phyloP scores from a whole-genome alignment of 2,888 invertebrate species.

The Andrena hattorfiana region DNA sequence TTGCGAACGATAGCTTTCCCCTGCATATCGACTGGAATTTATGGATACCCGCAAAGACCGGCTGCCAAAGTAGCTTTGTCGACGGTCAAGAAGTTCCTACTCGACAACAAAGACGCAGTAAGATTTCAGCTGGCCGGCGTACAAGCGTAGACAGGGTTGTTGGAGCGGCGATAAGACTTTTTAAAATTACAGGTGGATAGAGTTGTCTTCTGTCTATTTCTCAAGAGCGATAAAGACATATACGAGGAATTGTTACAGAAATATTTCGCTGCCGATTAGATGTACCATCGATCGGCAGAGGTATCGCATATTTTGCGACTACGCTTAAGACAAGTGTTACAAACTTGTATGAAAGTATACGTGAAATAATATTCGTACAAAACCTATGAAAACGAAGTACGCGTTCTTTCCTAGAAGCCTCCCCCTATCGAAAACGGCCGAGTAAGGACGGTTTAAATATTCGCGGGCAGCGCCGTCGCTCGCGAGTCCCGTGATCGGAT shows the following conservation, averaged over 20 bases:
- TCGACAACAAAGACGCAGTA: constrained; percentile 85
- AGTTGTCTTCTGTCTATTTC: constrained; percentile 93
- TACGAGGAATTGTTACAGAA: constrained; percentile 90
- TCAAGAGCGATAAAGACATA: constrained; percentile 89
- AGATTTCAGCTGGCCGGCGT: constrained; percentile 59
- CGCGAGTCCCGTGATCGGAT: neutral
- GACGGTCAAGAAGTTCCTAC: constrained; percentile 89
- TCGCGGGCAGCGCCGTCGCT: constrained; percentile 34
- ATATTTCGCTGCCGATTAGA: constrained; percentile 88
- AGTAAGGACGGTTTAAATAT: constrained; percentile 23
- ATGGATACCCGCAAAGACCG: constrained; percentile 92
- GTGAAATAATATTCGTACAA: constrained; percentile 54
- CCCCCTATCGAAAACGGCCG: neutral
- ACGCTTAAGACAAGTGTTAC: neutral
- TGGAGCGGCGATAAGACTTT: neutral
- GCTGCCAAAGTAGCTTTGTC: constrained; percentile 92
- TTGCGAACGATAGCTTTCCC: constrained; percentile 92
- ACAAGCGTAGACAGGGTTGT: rapidly evolving
- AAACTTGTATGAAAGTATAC: constrained; percentile 46
- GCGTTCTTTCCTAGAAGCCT: constrained; percentile 30
- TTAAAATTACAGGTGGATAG: constrained; percentile 87
- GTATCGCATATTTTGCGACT: neutral
- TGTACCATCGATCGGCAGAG: neutral
- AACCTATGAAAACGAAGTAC: constrained; percentile 1
- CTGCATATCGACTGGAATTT: constrained; percentile 96